Base-by-base conservation (phyloP, 2,888 invertebrate species). In the Chydorus sphaericus region DNA sequence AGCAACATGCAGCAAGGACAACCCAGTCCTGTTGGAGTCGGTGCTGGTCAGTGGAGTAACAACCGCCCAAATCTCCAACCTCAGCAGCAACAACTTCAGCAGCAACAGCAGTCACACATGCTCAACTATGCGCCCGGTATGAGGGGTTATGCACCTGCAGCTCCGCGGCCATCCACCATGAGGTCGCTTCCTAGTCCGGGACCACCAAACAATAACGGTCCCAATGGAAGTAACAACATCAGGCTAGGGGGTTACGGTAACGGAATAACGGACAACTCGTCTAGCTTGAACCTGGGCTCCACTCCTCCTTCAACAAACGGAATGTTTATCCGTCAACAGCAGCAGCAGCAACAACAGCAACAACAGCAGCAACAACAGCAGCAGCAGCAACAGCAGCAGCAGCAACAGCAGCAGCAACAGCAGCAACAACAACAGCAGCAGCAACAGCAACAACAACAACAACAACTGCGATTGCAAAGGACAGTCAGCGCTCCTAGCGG, bases 391-490 rank as follows among this genome's bases (percentile, higher is more conserved):
- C 54, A 57, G 30, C 59, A 58, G 44, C 65, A 65, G 53, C 54
- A 54, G 28, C 64, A 61, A 64, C 69, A 58, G 66, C 26, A 64
- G 39, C 29, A 26, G 20, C 53, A 52, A 30, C 38, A 30, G 39
- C 29, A 57, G 29, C 49, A 51, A 16, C 54, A 57, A 31, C 59
- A 58, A 49, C 65, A 65, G 53, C 54, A 54, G 28, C 64, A 61
- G 65, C 69, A 58, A 66, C 65, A 60, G 66, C 68, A 54, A 67
- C 67, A 61, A 62, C 70, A 62, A 66, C 68, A 62, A 65, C 70
- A 64, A 63, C 74, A 74, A 64, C 73, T 78, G 68, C 74, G 80
- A 65, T 69, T 79, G 63, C 78, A 78, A 65, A 73, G 79, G 64
- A 70, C 77, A 51, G 73, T 77, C 58, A 77, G 77, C 65, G 76